A percentile compares a stretch with the other conserved stretches of the same genome.
Evolutionary conservation across 2,797 vertebrate species (phyloP).

Genomic region (Sebastes vulpes): DNA sequence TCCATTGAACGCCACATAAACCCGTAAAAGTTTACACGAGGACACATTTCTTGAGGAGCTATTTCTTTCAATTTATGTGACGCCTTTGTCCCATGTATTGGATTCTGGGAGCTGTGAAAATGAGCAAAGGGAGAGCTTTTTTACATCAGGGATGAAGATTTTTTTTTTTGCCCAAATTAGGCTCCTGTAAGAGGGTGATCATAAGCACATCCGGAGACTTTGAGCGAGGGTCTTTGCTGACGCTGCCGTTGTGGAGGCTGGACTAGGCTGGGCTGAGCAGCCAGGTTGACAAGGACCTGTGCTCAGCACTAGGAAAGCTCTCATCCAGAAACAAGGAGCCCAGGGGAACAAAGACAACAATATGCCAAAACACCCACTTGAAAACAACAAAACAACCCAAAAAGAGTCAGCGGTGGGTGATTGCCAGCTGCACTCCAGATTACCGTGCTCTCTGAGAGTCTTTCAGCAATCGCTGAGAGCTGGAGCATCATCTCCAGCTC

Average conservation of each 20-base stretch:
- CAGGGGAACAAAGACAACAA: constrained; percentile 85
- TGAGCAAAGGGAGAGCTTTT: constrained; percentile 42
- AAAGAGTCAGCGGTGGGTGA: constrained; percentile 82
- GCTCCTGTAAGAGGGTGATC: constrained; percentile 68
- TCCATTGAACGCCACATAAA: constrained; percentile 62
- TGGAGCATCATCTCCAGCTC: constrained; percentile 82
- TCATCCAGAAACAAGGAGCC: constrained; percentile 88
- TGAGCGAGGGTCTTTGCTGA: constrained; percentile 80
- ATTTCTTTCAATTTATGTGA: constrained; percentile 74
- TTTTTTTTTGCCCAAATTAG: constrained; percentile 66
- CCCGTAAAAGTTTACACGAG: constrained; percentile 62
- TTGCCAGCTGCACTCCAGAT: constrained; percentile 86
- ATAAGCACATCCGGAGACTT: constrained; percentile 71
- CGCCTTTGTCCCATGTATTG: constrained; percentile 50
- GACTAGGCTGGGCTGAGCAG: constrained; percentile 75
- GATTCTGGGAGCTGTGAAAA: constrained; percentile 52
- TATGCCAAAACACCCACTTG: constrained; percentile 77
- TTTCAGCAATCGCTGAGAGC: constrained; percentile 78
- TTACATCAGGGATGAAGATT: constrained; percentile 37
- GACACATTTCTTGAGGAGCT: constrained; percentile 43
- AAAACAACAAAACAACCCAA: constrained; percentile 85
- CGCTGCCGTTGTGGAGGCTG: constrained; percentile 66
- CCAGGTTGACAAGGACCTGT: constrained; percentile 85
- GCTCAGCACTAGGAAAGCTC: constrained; percentile 87
- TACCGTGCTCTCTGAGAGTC: constrained; percentile 78